These are phyloP conservation scores for Ondatra zibethicus DNA, from an alignment of 2,113 vertebrate species.

Conservation along the genomic window DNA sequence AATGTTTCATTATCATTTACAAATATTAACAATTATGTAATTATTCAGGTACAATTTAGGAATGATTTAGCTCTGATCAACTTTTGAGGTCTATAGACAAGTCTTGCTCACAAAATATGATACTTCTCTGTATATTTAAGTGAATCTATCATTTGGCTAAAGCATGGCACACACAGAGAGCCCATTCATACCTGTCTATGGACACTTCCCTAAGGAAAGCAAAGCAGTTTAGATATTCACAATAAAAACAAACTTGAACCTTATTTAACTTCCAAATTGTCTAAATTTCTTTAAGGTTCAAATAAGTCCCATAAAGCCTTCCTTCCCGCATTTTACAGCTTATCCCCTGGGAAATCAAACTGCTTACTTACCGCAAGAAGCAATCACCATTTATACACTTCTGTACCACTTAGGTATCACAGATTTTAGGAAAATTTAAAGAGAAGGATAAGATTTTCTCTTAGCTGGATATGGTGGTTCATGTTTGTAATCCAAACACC, in stretches of 20 bases:
- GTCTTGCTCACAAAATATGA: neutral
- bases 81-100: neutral
- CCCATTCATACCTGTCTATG: constrained; percentile 60
- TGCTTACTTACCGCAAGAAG: constrained; percentile 59
- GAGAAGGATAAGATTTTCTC: constrained; percentile 25
- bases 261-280: constrained; percentile 77
- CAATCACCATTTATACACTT: constrained; percentile 42
- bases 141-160: constrained; percentile 18
- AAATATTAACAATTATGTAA: neutral
- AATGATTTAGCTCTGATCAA: constrained; percentile 13
- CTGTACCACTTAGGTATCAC: constrained; percentile 48
- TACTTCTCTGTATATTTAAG: neutral
- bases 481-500: neutral
- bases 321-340: constrained; percentile 13
- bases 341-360: constrained; percentile 74
- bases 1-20: neutral
- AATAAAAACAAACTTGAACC: constrained; percentile 72
- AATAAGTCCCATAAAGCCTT: constrained; percentile 72
- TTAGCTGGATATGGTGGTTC: neutral
- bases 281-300: constrained; percentile 72
- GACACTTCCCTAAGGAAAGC: constrained; percentile 64
- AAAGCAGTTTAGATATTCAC: constrained; percentile 71
- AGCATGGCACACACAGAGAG: constrained; percentile 26
- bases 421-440: constrained; percentile 62
- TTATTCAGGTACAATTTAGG: neutral